A percentile compares a stretch with the other conserved stretches of the same genome.
phyloP scores from a whole-genome alignment of 2,888 invertebrate genomes.

The Poecilus cupreus region DNA sequence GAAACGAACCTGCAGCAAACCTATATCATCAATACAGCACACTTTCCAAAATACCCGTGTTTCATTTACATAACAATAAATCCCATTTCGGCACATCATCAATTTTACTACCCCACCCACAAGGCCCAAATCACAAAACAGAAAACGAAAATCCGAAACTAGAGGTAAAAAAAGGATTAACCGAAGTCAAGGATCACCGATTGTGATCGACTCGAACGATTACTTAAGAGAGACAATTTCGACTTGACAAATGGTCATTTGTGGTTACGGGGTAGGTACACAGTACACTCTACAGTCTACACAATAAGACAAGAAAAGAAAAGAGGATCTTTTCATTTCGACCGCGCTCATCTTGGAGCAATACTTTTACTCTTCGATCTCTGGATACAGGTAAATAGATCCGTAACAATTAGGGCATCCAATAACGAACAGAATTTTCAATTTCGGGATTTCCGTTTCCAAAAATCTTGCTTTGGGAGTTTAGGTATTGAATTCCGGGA shows the following conservation, averaged over 20 bases:
- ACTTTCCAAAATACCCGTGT: constrained; percentile 14
- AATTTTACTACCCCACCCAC: constrained; percentile 28
- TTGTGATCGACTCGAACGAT: constrained; percentile 44
- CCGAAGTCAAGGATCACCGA: constrained; percentile 19
- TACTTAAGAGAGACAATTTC: constrained; percentile 46
- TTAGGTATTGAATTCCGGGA: too few species aligned
- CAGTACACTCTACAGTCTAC: too few species aligned
- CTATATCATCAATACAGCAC: background rate
- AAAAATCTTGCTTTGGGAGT: too few species aligned
- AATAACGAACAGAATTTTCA: too few species aligned
- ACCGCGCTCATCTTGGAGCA: background rate
- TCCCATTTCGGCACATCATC: constrained; percentile 43
- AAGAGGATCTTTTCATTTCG: background rate
- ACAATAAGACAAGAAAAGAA: constrained; percentile 9
- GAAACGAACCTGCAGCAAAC: background rate
- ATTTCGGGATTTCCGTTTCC: too few species aligned
- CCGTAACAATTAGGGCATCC: too few species aligned
- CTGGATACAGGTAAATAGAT: too few species aligned
- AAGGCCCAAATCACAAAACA: constrained; percentile 31
- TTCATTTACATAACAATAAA: constrained; percentile 26
- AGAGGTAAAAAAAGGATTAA: constrained; percentile 40
- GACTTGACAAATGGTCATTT: constrained; percentile 43
- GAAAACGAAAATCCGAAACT: constrained; percentile 20
- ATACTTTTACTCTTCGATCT: too few species aligned
- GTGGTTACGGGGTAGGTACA: constrained; percentile 38